Percentiles rank a stretch among this genome's conserved stretches.
phyloP scores from a whole-genome alignment of 2,113 vertebrate genomes.

The Thomomys bottae region DNA sequence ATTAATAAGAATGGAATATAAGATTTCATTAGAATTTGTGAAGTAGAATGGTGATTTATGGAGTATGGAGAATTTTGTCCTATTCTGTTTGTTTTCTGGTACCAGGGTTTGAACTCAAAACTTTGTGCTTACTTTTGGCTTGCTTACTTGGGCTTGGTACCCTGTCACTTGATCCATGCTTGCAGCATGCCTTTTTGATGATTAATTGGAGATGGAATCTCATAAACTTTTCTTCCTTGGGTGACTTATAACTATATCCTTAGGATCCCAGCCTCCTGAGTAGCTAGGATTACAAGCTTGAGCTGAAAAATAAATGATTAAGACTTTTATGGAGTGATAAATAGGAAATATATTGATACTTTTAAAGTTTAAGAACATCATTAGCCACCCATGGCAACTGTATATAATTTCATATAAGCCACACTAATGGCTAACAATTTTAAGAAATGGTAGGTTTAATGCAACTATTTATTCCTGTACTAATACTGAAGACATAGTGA shows the following conservation, averaged over 20 bases:
- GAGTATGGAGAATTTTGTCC: too few species aligned
- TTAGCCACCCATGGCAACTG: not conserved
- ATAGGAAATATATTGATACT: not conserved
- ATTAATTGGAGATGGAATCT: too few species aligned
- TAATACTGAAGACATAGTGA: conserved; percentile 17
- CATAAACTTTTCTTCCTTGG: too few species aligned
- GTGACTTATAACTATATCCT: too few species aligned
- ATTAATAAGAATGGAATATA: not conserved
- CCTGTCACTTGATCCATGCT: not conserved
- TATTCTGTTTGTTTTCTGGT: not conserved
- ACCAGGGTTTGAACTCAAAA: not conserved
- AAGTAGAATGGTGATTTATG: conserved; percentile 44
- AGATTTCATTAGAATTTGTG: conserved; percentile 42
- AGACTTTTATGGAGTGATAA: not conserved
- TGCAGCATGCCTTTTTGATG: too few species aligned
- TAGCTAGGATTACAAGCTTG: too few species aligned
- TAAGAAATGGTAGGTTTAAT: conserved; percentile 46
- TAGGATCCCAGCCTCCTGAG: too few species aligned
- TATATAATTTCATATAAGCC: not conserved
- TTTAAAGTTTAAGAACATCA: conserved; percentile 7
- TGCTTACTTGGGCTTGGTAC: too few species aligned
- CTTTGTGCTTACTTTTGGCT: not conserved
- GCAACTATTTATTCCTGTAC: not conserved
- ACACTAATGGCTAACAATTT: not conserved
- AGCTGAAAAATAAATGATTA: too few species aligned